phyloP scores from a whole-genome alignment of 2,888 invertebrate genomes.

The Chironomus riparius region DNA sequence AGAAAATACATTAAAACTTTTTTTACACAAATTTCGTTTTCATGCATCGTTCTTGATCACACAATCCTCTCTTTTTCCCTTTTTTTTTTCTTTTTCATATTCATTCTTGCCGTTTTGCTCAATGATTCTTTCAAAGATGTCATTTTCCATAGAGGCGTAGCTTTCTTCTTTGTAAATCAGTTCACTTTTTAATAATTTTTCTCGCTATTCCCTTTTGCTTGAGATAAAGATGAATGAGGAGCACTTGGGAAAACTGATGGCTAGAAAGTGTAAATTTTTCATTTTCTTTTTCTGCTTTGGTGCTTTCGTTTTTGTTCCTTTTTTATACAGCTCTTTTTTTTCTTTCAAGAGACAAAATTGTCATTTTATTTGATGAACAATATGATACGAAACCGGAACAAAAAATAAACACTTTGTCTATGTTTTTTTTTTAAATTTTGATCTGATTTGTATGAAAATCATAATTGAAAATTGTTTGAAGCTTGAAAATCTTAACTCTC shows the following conservation, averaged over 20 bases:
- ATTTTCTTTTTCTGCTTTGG: no score
- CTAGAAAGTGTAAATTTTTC: neutral
- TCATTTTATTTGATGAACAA: neutral
- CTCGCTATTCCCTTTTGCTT: no score
- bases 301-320: neutral
- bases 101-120: neutral
- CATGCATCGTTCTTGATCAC: no score
- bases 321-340: neutral
- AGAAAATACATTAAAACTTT: no score
- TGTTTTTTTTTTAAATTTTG: no score
- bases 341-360: neutral
- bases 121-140: conserved; percentile 3
- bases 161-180: conserved; percentile 3
- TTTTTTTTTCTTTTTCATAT: neutral
- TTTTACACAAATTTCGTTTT: no score
- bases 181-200: conserved; percentile 10
- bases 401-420: no score
- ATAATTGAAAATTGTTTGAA: no score
- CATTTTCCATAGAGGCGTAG: neutral
- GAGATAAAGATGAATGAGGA: neutral
- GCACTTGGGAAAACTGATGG: neutral
- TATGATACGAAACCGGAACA: no score
- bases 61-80: no score
- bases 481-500: no score
- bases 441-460: no score